Percentiles rank a stretch among this genome's conserved stretches.
phyloP scores from a whole-genome alignment of 2,113 vertebrate genomes.

The Plotosus lineatus region DNA sequence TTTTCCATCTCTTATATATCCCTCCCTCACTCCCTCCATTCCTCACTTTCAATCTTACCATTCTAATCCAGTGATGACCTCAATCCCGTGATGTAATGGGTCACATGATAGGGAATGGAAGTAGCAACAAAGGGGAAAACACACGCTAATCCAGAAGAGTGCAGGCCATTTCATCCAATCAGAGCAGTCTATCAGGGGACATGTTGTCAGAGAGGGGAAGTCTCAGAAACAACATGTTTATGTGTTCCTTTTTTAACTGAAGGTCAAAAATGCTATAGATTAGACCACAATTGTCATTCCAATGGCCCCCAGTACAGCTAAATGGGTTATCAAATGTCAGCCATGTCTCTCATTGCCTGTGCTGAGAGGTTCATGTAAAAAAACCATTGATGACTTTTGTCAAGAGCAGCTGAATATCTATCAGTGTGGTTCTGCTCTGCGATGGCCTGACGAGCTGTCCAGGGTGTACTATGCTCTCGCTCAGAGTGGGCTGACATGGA shows the following conservation, averaged over 20 bases:
- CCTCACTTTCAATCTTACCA: constrained; percentile 38
- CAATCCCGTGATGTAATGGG: constrained; percentile 64
- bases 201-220: background rate
- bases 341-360: too few relatives aligned
- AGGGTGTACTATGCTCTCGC: too few relatives aligned
- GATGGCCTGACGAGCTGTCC: too few relatives aligned
- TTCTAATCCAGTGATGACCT: constrained; percentile 73
- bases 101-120: constrained; percentile 51
- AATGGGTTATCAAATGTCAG: too few relatives aligned
- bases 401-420: too few relatives aligned
- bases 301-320: too few relatives aligned
- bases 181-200: background rate
- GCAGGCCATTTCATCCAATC: constrained; percentile 26
- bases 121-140: constrained; percentile 33
- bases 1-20: constrained; percentile 13
- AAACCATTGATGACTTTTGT: too few relatives aligned
- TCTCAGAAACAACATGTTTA: constrained; percentile 36
- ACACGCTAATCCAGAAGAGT: constrained; percentile 36
- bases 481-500: too few relatives aligned
- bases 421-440: too few relatives aligned
- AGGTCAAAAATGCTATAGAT: background rate
- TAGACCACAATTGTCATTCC: background rate
- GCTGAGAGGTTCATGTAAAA: too few relatives aligned
- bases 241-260: background rate
- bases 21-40: constrained; percentile 26